Conservation (phyloP, 2,113 vertebrate species). For the Pelecanoides urinatrix region DNA sequence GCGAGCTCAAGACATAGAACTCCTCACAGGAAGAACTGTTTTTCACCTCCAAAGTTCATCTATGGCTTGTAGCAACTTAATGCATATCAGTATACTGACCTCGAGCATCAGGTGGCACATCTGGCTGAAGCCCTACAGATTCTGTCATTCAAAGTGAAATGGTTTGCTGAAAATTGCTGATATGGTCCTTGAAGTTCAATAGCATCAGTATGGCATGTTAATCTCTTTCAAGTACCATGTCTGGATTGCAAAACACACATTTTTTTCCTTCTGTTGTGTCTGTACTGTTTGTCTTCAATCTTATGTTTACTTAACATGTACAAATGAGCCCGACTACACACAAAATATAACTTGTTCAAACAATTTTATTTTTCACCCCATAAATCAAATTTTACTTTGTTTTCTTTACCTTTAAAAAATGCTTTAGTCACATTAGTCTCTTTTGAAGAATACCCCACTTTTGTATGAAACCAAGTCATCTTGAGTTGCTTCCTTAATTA, state of each 20-base stretch:
- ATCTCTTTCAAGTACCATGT: not conserved
- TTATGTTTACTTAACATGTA: not conserved
- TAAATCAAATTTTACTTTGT: not conserved
- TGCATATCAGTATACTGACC: fast-evolving
- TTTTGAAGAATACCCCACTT: not conserved
- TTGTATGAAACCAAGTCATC: not conserved
- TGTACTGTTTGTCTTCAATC: not conserved
- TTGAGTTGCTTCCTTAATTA: not conserved
- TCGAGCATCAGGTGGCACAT: not conserved
- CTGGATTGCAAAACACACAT: not conserved
- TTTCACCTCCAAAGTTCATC: not conserved
- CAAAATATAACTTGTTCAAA: not conserved
- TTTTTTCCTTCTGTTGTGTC: not conserved
- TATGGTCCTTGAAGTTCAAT: not conserved
- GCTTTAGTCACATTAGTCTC: not conserved
- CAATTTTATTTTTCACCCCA: not conserved
- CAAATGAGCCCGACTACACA: not conserved
- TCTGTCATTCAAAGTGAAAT: not conserved
- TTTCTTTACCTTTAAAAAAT: not conserved
- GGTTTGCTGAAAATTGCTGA: not conserved
- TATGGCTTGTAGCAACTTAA: not conserved
- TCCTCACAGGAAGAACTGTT: not conserved
- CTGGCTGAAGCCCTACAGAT: not conserved
- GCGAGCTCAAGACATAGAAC: not conserved
- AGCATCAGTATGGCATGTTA: not conserved